A percentile compares a stretch with the other conserved stretches of the same genome.
phyloP scores from a whole-genome alignment of 2,113 vertebrate species.

The Peromyscus polionotus region DNA sequence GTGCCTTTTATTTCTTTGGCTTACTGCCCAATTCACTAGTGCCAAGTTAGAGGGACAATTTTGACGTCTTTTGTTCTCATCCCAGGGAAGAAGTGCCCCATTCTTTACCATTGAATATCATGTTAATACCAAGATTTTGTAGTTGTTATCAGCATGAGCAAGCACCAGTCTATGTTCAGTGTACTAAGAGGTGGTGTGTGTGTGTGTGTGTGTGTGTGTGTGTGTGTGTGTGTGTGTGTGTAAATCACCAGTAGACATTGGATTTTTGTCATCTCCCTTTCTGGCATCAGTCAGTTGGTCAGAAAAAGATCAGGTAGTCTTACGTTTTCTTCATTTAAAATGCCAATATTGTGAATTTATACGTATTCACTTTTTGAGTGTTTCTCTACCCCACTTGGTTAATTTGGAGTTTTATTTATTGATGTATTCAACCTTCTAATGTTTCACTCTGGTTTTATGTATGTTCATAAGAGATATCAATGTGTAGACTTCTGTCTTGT shows the following conservation, averaged over 20 bases:
- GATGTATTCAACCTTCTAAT: slow-evolving; percentile 31
- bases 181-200: not conserved
- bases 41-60: not conserved
- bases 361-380: not conserved
- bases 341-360: slow-evolving; percentile 26
- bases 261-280: slow-evolving; percentile 37
- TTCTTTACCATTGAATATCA: not conserved
- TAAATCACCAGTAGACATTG: not conserved
- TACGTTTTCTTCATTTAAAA: slow-evolving; percentile 17
- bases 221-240: not conserved
- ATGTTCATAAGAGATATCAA: slow-evolving; percentile 40
- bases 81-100: not conserved
- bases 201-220: not conserved
- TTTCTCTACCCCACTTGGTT: slow-evolving; percentile 38
- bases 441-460: slow-evolving; percentile 23
- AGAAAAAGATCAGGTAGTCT: not conserved
- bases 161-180: not conserved
- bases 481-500: not conserved
- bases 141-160: not conserved
- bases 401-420: slow-evolving; percentile 5
- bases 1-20: slow-evolving; percentile 37
- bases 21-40: slow-evolving; percentile 43
- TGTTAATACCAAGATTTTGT: not conserved
- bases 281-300: not conserved
- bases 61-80: not conserved